Conservation (phyloP, 2,888 invertebrate genomes). For the Lasiommata megera region DNA sequence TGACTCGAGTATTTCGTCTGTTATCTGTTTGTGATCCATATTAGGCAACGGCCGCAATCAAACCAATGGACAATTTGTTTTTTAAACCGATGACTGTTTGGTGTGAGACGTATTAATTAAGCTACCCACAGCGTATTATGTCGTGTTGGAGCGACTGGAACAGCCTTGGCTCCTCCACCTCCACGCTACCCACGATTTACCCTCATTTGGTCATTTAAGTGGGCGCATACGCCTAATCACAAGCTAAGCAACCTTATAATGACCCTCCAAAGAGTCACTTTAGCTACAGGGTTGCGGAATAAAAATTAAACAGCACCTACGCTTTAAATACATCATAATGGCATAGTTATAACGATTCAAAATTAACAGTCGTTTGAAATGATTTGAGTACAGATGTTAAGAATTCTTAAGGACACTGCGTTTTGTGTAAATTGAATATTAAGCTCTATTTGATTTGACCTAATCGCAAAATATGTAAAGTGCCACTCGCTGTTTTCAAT, state of each 20-base stretch:
- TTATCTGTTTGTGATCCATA: constrained; percentile 25
- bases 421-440: background rate
- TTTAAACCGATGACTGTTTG: constrained; percentile 55
- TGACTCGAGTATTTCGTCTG: constrained; percentile 29
- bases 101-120: constrained; percentile 63
- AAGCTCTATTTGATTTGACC: no score
- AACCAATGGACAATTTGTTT: constrained; percentile 39
- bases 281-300: constrained; percentile 69
- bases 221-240: constrained; percentile 70
- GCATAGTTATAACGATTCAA: constrained; percentile 41
- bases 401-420: background rate
- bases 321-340: constrained; percentile 54
- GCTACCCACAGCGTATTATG: constrained; percentile 63
- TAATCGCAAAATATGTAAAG: no score
- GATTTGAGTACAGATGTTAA: constrained; percentile 14
- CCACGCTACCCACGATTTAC: constrained; percentile 75
- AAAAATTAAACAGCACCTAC: constrained; percentile 65
- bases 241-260: constrained; percentile 74
- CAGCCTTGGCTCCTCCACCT: constrained; percentile 78
- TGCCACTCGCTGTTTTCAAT: no score
- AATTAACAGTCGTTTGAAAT: constrained; percentile 31
- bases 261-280: constrained; percentile 65
- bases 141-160: constrained; percentile 69
- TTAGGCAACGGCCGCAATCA: constrained; percentile 29
- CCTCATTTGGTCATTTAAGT: constrained; percentile 78